Evolutionary conservation across 2,888 invertebrate genomes (phyloP), one percentile per base, ranked within the genome.

Genomic region (Ormyrus rosae): DNA sequence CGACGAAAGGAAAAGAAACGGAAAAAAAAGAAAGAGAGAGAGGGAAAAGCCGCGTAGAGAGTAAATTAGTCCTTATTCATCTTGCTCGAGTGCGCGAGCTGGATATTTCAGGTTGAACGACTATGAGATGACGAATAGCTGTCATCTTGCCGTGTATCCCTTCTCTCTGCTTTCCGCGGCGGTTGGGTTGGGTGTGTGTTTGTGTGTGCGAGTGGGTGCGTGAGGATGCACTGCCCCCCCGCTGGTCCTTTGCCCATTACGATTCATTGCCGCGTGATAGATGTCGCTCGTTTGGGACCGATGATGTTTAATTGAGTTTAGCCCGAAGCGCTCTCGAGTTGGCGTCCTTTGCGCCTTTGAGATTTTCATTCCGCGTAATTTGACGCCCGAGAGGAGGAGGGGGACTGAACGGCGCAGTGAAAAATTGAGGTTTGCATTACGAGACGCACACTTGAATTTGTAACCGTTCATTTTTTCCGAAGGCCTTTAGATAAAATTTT

Each of bases 251-350:
- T 78, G 84, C 82, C 86, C 86, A 87, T 87, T 87, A 87, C 84
- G 84, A 86, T 88, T 88, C 87, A 88, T 87, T 86, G 86, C 86
- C 85, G 74, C 81, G 84, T 87, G 88, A 88, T 86, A 86, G 86
- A 88, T 87, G 87, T 86, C 87, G 85, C 85, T 88, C 86, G 86
- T 88, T 87, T 86, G 84, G 85, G n/a, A 53, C 60, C 84, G 84
- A 84, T 86, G 84, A 86, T 85, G 86, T 82, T 85, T 85, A 87
- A 88, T 88, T 86, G 86, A 88, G 85, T 85, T 84, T 85, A 83
- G 85, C 83, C 85, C 79, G 82, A 8, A 34, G 78, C 68, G 50
- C 53, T 63, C 73, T 73, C 74, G 74, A 68, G 34, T 34, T 34
- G 81, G 60, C 77, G 76, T 63, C 60, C 60, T 34, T 34, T 34